phyloP scores from a whole-genome alignment of 2,113 vertebrate genomes.

The Phodopus roborovskii region DNA sequence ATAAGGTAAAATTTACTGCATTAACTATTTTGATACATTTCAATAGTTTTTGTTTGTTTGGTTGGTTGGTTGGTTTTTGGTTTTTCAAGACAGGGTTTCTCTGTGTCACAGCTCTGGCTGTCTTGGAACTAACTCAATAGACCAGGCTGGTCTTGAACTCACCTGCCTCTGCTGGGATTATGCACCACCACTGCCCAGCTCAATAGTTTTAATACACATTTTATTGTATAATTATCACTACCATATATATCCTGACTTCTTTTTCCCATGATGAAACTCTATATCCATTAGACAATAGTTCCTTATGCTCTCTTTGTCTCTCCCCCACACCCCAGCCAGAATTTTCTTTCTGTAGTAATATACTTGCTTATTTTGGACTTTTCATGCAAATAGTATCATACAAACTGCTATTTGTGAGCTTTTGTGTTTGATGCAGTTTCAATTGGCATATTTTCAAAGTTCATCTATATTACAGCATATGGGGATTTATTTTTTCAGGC shows the following conservation, averaged over 20 bases:
- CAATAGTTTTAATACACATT: background rate
- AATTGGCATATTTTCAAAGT: background rate
- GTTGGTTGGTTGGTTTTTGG: too few species aligned
- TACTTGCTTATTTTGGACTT: background rate
- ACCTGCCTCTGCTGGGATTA: too few species aligned
- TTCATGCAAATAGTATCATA: background rate
- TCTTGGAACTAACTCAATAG: too few species aligned
- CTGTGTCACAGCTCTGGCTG: too few species aligned
- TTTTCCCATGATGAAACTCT: background rate
- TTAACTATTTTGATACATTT: background rate
- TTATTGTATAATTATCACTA: background rate
- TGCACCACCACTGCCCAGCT: background rate
- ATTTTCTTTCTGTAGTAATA: background rate
- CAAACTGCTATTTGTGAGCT: background rate
- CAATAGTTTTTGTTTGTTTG: background rate
- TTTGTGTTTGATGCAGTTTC: background rate
- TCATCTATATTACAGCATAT: background rate
- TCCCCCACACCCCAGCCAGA: background rate
- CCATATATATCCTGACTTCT: background rate
- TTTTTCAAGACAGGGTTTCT: too few species aligned
- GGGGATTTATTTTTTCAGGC: background rate
- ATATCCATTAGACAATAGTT: background rate
- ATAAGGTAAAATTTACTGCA: background rate
- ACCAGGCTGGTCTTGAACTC: too few species aligned
- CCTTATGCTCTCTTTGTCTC: background rate